These are phyloP conservation scores for Saturnia japonica DNA, from an alignment of 2,888 invertebrate species.

Conservation along the genomic window DNA sequence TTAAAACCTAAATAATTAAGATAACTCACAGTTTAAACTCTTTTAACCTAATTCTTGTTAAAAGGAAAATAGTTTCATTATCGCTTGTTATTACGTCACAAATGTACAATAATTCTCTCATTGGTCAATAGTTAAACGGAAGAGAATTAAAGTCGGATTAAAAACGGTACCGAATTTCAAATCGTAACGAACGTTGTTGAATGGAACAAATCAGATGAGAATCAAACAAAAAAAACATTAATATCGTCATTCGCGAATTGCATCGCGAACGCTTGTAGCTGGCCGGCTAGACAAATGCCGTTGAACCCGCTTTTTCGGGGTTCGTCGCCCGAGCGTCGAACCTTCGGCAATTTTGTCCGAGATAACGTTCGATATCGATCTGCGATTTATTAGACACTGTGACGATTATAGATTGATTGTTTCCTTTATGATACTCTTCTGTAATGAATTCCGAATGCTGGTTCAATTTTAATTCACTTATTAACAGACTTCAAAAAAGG, in stretches of 20 bases:
- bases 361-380: constrained; percentile 47
- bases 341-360: constrained; percentile 31
- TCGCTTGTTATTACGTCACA: neutral
- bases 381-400: constrained; percentile 38
- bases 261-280: constrained; percentile 21
- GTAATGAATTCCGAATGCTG: neutral
- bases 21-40: neutral
- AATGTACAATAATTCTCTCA: neutral
- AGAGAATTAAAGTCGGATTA: neutral
- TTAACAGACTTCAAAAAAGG: too few species aligned
- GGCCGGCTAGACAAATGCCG: constrained; percentile 35
- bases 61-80: neutral
- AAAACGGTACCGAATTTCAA: constrained; percentile 19
- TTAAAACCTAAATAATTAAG: neutral
- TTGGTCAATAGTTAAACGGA: neutral
- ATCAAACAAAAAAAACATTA: constrained; percentile 16
- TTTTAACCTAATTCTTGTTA: constrained; percentile 1
- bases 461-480: too few species aligned
- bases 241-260: constrained; percentile 23
- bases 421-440: neutral
- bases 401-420: constrained; percentile 25
- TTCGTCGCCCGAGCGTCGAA: constrained; percentile 52
- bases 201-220: constrained; percentile 21
- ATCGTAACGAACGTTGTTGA: constrained; percentile 3
- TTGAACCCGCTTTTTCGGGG: constrained; percentile 48